Evolutionary conservation across 2,888 invertebrate species (phyloP).

Genomic region (Thymelicus acteon): DNA sequence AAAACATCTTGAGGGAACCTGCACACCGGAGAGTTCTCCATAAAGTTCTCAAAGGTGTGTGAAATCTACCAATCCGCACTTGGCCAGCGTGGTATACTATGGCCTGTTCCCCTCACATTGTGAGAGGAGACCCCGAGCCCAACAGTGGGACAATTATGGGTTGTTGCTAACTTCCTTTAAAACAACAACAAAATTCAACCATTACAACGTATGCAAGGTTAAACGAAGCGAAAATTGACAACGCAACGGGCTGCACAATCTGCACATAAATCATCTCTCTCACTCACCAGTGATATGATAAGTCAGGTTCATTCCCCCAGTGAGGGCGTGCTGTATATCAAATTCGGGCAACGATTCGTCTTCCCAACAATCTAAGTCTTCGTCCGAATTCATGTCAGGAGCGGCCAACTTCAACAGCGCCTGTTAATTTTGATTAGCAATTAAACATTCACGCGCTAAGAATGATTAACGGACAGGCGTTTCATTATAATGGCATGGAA

Average conservation of each 20-base stretch:
- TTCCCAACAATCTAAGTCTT: constrained; percentile 54
- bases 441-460: constrained; percentile 47
- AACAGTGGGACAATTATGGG: no score
- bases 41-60: no score
- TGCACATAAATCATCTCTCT: constrained; percentile 28
- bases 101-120: no score
- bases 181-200: not conserved
- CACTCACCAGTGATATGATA: constrained; percentile 46
- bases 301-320: constrained; percentile 61
- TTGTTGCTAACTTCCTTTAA: constrained; percentile 14
- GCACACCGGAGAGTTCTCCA: no score
- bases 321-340: constrained; percentile 66
- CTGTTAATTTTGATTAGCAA: constrained; percentile 67
- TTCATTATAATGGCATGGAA: constrained; percentile 11
- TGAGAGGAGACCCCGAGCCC: no score
- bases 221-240: constrained; percentile 31
- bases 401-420: constrained; percentile 75
- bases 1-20: no score
- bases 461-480: constrained; percentile 38
- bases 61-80: no score
- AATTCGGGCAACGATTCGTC: constrained; percentile 67
- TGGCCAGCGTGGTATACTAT: no score
- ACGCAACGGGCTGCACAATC: constrained; percentile 13
- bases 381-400: constrained; percentile 73
- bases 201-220: constrained; percentile 8